Percentiles rank a stretch among this genome's conserved stretches.
phyloP scores from a whole-genome alignment of 2,888 invertebrate species.

The Mellilla xanthometata region DNA sequence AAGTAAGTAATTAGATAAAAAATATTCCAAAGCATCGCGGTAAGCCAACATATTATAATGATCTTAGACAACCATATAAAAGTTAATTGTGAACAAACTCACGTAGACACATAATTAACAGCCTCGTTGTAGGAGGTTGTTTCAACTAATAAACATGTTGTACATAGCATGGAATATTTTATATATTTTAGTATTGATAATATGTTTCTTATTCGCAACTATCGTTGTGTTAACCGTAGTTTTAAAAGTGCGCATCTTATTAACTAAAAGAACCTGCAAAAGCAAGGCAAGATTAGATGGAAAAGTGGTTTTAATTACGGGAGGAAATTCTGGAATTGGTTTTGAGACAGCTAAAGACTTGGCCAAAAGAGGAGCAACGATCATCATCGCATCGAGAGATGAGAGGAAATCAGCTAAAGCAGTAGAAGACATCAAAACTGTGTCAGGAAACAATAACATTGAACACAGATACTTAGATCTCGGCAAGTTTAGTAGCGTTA shows the following conservation, averaged over 20 bases:
- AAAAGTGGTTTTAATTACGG: constrained; percentile 89
- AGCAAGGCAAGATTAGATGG: constrained; percentile 59
- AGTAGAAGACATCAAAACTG: constrained; percentile 85
- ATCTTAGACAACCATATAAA: too few relatives aligned
- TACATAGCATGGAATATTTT: neutral
- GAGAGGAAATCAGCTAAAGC: constrained; percentile 86
- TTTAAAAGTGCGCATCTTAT: constrained; percentile 6
- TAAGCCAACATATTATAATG: too few relatives aligned
- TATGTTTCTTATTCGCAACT: neutral
- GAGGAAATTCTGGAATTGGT: constrained; percentile 92
- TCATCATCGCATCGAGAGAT: constrained; percentile 90
- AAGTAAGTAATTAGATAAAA: too few relatives aligned
- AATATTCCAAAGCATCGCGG: too few relatives aligned
- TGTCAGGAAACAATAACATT: constrained; percentile 87
- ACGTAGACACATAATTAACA: too few relatives aligned
- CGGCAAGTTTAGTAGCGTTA: constrained; percentile 72
- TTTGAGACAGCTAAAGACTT: constrained; percentile 88
- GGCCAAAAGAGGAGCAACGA: constrained; percentile 86
- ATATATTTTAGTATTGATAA: neutral
- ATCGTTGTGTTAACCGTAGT: neutral
- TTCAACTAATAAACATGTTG: constrained; percentile 14
- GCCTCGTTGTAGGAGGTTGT: neutral
- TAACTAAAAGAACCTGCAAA: constrained; percentile 46
- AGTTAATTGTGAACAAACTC: too few relatives aligned
- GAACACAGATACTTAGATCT: constrained; percentile 81